These are phyloP conservation scores for Trichonephila clavata DNA, from an alignment of 1,140 invertebrate genomes.

Conservation along the genomic window DNA sequence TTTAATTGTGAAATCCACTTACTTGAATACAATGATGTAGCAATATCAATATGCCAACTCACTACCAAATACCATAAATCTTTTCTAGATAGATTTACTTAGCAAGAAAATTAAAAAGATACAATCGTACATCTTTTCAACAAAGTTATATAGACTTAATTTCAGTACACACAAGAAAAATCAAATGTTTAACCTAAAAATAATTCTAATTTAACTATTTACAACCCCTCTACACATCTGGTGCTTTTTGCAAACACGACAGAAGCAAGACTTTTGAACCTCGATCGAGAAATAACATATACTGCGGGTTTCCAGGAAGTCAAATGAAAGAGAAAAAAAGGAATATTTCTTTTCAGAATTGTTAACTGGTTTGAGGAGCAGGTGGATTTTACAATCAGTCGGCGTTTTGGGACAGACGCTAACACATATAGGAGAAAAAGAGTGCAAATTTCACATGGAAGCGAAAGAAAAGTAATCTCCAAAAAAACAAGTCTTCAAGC, in stretches of 20 bases:
- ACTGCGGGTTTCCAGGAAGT: neutral
- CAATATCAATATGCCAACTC: too few species aligned
- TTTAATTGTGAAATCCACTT: too few species aligned
- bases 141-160: too few species aligned
- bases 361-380: neutral
- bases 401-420: neutral
- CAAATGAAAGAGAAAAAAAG: neutral
- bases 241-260: slow-evolving; percentile 3
- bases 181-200: neutral
- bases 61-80: too few species aligned
- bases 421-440: neutral
- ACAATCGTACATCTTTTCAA: too few species aligned
- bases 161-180: neutral
- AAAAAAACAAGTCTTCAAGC: neutral
- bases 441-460: neutral
- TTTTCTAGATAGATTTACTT: too few species aligned
- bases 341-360: too few species aligned
- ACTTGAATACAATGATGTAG: too few species aligned
- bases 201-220: neutral
- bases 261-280: slow-evolving; percentile 37
- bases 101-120: too few species aligned
- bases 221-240: neutral
- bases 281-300: slow-evolving; percentile 2
- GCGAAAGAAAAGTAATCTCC: neutral
- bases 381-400: neutral